Base-by-base conservation (phyloP, 2,797 vertebrate species). In the Gallinago solitaria region DNA sequence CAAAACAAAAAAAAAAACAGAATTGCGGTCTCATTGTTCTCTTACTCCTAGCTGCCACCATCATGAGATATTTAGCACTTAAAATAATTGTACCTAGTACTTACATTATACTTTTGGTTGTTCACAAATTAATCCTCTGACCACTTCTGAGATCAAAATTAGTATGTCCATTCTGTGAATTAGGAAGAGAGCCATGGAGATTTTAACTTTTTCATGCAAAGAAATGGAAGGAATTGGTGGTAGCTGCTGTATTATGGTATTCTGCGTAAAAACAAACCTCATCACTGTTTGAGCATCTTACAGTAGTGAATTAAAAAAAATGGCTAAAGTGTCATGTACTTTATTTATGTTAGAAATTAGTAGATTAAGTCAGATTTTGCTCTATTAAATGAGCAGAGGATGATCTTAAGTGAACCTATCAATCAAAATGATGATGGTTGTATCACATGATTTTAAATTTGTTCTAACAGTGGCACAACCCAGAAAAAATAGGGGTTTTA, bases 31-130 rank as follows among this genome's bases (percentile, higher is more conserved):
- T 92, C 35, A 4, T 41, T 89, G 75, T 89, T 83, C 76, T 60
- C 75, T 59, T 64, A 32, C 57, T 94, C 79, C 90, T 85, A 39
- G 80, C 65, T 83, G 87, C 91, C 83, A 59, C 68, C 24, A 0
- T 53, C 8, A 4, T 39, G 73, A 91, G 82, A 64, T 71, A 64
- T 61, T 65, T 89, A 87, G 88, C 21, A 30, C 92, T 94, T 74
- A 53, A 79, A 93, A 77, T 90, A 81, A 77, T 84, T 92, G 88
- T 63, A 87, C 87, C 28, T 88, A 79, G 86, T 84, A 47, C 77
- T 91, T 84, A 16, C 11, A 11, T 51, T 63, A 16, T 80, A 37
- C 73, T 78, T 83, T 24, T 19, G 41, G 63, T 63, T 93, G 81
- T 87, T 90, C 77, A 68, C 67, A 71, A 23, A 71, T 93, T 69